phyloP scores from a whole-genome alignment of 2,888 invertebrate species.

The Adela reaumurella region DNA sequence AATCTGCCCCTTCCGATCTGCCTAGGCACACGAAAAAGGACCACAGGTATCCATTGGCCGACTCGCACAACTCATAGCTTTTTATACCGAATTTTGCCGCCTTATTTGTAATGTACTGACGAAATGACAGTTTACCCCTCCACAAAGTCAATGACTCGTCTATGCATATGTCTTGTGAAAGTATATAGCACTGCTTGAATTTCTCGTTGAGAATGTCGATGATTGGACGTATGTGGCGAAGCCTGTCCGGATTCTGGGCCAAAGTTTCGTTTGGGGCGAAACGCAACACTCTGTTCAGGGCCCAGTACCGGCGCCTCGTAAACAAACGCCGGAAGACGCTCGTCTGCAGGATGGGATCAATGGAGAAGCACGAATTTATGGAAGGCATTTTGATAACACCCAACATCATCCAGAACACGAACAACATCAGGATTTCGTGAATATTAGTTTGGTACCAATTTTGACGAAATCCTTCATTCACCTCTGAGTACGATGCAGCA shows the following conservation, averaged over 20 bases:
- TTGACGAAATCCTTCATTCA: neutral
- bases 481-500: neutral
- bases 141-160: slow-evolving; percentile 6
- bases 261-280: neutral
- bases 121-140: neutral
- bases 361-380: slow-evolving; percentile 1
- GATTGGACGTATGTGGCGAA: slow-evolving; percentile 6
- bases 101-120: slow-evolving; percentile 7
- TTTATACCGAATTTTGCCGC: slow-evolving; percentile 12
- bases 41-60: slow-evolving; percentile 3
- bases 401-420: slow-evolving; percentile 6
- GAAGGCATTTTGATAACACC: slow-evolving; percentile 4
- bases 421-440: slow-evolving; percentile 1
- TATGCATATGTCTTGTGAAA: slow-evolving; percentile 9
- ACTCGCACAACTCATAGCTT: slow-evolving; percentile 15
- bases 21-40: neutral
- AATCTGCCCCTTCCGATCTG: too few relatives aligned
- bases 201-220: slow-evolving; percentile 5
- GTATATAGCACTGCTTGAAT: slow-evolving; percentile 7
- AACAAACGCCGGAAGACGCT: neutral
- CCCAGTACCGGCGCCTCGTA: neutral
- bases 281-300: neutral
- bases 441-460: slow-evolving; percentile 1
- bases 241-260: neutral
- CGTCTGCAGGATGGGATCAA: neutral